Percentiles rank a stretch among this genome's conserved stretches.
phyloP scores from a whole-genome alignment of 2,888 invertebrate genomes.

The Cancer borealis region DNA sequence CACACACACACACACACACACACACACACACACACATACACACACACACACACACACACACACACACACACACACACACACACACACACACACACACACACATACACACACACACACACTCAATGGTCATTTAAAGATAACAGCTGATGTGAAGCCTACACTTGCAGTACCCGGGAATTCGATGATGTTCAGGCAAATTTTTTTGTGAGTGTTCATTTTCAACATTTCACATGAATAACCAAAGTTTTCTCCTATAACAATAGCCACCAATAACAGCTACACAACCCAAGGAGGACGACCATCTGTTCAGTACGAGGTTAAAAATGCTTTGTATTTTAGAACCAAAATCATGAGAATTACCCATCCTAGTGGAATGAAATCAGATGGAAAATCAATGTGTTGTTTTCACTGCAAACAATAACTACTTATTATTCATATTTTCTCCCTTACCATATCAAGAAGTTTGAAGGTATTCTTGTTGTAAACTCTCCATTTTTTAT shows the following conservation, averaged over 20 bases:
- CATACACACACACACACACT: background rate
- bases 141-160: background rate
- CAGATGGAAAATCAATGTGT: background rate
- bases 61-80: background rate
- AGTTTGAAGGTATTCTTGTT: background rate
- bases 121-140: background rate
- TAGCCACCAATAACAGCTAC: no score
- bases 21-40: background rate
- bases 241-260: no score
- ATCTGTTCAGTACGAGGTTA: no score
- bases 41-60: background rate
- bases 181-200: no score
- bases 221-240: no score
- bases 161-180: no score
- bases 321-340: background rate
- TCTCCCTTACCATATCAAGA: background rate
- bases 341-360: background rate
- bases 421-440: background rate
- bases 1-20: background rate
- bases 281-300: no score
- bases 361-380: background rate
- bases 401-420: background rate
- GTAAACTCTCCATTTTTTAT: background rate
- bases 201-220: no score
- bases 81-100: background rate